Evolutionary conservation across 2,113 vertebrate species (phyloP).

Genomic region (Empidonax traillii): DNA sequence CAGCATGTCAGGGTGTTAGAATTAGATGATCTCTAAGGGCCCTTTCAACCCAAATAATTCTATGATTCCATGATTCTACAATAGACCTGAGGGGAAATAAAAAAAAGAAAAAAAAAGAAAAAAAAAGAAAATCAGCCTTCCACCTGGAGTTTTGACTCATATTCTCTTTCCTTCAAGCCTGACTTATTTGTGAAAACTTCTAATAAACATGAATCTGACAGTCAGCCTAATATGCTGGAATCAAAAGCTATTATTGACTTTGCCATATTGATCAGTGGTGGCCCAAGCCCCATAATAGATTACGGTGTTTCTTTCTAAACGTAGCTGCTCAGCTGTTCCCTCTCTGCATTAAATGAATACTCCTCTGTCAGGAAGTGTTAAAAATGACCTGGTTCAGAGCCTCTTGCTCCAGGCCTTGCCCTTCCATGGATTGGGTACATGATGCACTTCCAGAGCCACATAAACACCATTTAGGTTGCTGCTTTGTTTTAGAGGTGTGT

Average conservation of each 20-base stretch:
- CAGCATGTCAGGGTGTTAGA: background rate
- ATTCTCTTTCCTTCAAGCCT: constrained; percentile 3
- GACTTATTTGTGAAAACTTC: constrained; percentile 60
- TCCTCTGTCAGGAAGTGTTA: constrained; percentile 16
- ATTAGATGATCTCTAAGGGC: background rate
- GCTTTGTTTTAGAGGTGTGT: background rate
- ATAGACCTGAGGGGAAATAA: background rate
- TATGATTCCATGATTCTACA: background rate
- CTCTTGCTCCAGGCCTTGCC: background rate
- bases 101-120: background rate
- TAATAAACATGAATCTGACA: constrained; percentile 64
- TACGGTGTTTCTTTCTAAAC: background rate
- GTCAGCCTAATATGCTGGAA: constrained; percentile 57
- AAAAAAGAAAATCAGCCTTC: background rate
- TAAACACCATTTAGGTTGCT: fast-evolving
- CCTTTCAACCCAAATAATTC: background rate
- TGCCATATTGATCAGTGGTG: constrained; percentile 57
- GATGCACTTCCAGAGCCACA: background rate
- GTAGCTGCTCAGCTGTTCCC: background rate
- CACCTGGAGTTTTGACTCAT: background rate
- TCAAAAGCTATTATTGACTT: constrained; percentile 71
- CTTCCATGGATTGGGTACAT: background rate
- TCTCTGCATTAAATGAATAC: constrained; percentile 14
- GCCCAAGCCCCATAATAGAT: constrained; percentile 13
- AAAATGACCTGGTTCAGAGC: background rate